Conservation (phyloP, 35 echinoderm and acorn worm species). For the Patiria miniata region DNA sequence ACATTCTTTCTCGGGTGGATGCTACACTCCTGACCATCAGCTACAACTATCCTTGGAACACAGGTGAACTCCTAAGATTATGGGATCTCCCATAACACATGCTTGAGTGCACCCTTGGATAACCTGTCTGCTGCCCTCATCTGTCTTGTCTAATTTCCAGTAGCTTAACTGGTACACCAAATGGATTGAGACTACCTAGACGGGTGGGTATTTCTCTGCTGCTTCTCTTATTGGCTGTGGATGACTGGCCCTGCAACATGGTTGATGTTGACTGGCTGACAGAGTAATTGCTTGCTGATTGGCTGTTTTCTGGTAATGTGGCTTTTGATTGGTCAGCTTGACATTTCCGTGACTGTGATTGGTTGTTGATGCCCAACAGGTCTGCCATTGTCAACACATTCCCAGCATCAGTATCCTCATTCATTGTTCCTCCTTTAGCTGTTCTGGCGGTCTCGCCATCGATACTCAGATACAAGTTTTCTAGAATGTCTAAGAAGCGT, state of each 20-base stretch:
- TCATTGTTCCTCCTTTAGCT: not conserved
- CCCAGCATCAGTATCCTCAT: not conserved
- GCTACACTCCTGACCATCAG: too few relatives aligned
- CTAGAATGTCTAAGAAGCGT: slow-evolving; percentile 15
- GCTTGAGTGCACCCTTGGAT: too few relatives aligned
- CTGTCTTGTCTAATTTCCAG: slow-evolving; percentile 14
- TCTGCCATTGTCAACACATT: not conserved
- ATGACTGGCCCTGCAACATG: not conserved
- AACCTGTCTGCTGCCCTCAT: not conserved
- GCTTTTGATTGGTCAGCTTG: not conserved
- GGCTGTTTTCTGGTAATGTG: too few relatives aligned
- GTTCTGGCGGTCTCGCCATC: not conserved
- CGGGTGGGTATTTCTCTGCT: not conserved
- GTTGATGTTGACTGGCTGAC: not conserved
- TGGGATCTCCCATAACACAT: too few relatives aligned
- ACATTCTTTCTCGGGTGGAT: too few relatives aligned
- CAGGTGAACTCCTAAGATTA: too few relatives aligned
- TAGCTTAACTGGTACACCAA: slow-evolving; percentile 21
- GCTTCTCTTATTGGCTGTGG: too few relatives aligned
- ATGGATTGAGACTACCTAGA: slow-evolving; percentile 35
- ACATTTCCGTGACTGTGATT: not conserved
- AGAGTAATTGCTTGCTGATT: too few relatives aligned
- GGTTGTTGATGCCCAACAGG: not conserved
- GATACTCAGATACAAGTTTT: not conserved
- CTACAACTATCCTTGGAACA: too few relatives aligned